Evolutionary conservation across 2,113 vertebrate species (phyloP).

Genomic region (Poicephalus meyeri): DNA sequence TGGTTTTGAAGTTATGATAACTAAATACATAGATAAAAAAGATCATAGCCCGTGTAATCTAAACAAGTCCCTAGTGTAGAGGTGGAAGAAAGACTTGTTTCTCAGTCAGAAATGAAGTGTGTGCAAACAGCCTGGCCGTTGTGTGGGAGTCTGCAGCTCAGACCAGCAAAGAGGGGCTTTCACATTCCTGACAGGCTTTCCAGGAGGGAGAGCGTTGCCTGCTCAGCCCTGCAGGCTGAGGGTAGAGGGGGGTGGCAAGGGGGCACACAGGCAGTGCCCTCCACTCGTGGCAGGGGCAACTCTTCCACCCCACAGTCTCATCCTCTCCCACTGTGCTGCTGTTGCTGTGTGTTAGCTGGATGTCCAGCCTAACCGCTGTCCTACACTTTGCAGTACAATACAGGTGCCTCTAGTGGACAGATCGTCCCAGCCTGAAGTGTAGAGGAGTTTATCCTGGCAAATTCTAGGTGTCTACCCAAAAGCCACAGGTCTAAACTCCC

Average conservation of each 20-base stretch:
- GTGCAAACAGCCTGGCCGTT: neutral
- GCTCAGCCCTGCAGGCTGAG: neutral
- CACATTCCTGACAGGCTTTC: conserved; percentile 15
- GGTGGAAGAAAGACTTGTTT: neutral
- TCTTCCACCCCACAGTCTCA: accelerated
- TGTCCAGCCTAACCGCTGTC: accelerated
- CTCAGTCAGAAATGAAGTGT: neutral
- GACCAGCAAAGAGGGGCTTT: neutral
- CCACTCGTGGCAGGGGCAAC: accelerated
- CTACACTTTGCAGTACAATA: neutral
- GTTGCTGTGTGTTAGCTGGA: accelerated
- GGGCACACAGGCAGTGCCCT: accelerated
- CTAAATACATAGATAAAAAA: neutral
- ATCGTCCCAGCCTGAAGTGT: neutral
- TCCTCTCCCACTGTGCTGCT: accelerated
- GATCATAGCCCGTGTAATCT: neutral
- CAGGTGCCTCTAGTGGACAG: neutral
- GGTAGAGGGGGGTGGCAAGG: accelerated
- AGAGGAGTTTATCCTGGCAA: neutral
- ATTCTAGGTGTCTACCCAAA: neutral
- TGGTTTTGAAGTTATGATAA: neutral
- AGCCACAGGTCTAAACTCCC: neutral
- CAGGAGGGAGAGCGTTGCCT: accelerated
- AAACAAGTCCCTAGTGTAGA: neutral
- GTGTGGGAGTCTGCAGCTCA: neutral